Evolutionary conservation across 2,113 vertebrate genomes (phyloP).

Genomic region (Baryphthengus martii): DNA sequence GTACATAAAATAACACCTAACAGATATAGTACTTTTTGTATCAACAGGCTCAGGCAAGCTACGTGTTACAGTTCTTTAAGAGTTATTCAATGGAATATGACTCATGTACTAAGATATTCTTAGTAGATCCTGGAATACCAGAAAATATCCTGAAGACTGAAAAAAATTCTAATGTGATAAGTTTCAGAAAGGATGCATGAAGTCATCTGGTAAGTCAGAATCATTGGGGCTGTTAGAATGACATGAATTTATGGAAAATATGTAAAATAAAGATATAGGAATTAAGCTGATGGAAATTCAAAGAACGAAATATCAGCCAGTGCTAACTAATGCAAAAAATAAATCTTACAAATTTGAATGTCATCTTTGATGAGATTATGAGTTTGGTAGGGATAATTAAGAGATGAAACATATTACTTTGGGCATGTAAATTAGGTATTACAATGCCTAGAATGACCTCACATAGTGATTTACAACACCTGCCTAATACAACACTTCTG

Average conservation of each 20-base stretch:
- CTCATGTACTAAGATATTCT: not conserved
- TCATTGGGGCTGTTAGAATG: not conserved
- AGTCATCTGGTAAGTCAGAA: not conserved
- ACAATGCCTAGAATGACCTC: not conserved
- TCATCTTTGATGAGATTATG: not conserved
- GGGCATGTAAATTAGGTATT: not conserved
- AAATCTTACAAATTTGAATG: not conserved
- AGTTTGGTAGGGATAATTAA: not conserved
- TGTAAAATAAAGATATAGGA: not conserved
- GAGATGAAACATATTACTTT: not conserved
- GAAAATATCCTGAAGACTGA: not conserved
- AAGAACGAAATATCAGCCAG: not conserved
- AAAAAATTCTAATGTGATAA: not conserved
- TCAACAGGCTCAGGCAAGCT: not conserved
- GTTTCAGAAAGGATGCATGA: not conserved
- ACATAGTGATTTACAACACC: not conserved
- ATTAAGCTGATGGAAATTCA: not conserved
- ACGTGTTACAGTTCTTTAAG: not conserved
- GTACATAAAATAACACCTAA: not conserved
- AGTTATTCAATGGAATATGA: not conserved
- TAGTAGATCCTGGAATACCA: not conserved
- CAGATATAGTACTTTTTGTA: not conserved
- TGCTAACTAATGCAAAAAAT: slow-evolving; percentile 1
- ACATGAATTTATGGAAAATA: not conserved
- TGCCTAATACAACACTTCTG: not conserved